phyloP scores from a whole-genome alignment of 2,797 vertebrate genomes.

The Megaceryle alcyon region DNA sequence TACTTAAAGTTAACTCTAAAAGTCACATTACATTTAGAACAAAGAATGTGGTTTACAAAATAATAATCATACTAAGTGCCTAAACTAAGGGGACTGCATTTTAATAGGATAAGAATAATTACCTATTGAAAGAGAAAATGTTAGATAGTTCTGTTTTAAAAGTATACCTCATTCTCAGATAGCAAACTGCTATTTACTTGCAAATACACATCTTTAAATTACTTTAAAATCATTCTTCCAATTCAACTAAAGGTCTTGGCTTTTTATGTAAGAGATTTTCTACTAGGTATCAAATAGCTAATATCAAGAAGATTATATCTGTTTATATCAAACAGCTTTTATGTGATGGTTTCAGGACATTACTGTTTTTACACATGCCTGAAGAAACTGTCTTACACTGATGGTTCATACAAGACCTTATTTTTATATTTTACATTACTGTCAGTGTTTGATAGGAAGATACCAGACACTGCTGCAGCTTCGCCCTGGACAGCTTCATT shows the following conservation, averaged over 20 bases:
- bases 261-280: neutral
- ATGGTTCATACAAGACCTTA: neutral
- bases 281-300: neutral
- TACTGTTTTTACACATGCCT: neutral
- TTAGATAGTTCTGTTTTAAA: neutral
- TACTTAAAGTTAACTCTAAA: neutral
- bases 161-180: neutral
- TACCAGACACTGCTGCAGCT: constrained; percentile 32
- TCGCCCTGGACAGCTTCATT: neutral
- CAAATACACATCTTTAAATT: neutral
- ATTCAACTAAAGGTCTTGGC: neutral
- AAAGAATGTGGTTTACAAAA: neutral
- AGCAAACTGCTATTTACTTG: neutral
- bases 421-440: neutral
- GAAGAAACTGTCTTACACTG: neutral
- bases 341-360: neutral
- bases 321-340: neutral
- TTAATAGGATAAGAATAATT: neutral
- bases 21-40: neutral
- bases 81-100: neutral
- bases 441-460: neutral
- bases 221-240: neutral
- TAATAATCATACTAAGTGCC: neutral
- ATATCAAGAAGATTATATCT: neutral
- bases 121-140: neutral